A percentile compares a stretch with the other conserved stretches of the same genome.
Conservation (phyloP, 2,888 invertebrate species). For the Stenoptilia bipunctidactyla region DNA sequence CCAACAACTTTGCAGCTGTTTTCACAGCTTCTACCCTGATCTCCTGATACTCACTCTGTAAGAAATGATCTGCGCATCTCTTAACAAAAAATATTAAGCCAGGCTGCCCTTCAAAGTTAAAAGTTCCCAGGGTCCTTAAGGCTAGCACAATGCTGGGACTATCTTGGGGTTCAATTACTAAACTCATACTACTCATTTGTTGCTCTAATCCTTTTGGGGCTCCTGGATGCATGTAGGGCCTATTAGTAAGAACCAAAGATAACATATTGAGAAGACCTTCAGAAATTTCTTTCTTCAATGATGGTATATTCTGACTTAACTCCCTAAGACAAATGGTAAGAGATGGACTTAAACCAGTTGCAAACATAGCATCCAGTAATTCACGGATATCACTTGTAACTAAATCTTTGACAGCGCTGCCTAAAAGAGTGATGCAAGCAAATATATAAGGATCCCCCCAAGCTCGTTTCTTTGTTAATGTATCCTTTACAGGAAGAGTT, state of each 20-base stretch:
- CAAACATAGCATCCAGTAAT: constrained; percentile 91
- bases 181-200: constrained; percentile 54
- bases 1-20: constrained; percentile 90
- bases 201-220: constrained; percentile 76
- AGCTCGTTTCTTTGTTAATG: constrained; percentile 80
- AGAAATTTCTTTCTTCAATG: constrained; percentile 90
- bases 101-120: constrained; percentile 90
- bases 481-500: constrained; percentile 83
- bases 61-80: constrained; percentile 91
- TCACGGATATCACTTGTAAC: constrained; percentile 85
- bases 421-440: constrained; percentile 91
- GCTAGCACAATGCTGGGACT: constrained; percentile 91
- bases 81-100: constrained; percentile 92
- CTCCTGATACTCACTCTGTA: constrained; percentile 92
- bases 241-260: constrained; percentile 90
- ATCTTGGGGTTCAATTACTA: constrained; percentile 75
- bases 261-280: constrained; percentile 93
- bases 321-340: constrained; percentile 93
- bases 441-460: constrained; percentile 91
- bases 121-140: constrained; percentile 89
- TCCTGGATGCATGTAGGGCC: constrained; percentile 85
- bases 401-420: constrained; percentile 85
- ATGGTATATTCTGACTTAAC: constrained; percentile 88
- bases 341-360: constrained; percentile 90
- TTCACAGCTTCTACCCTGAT: constrained; percentile 92